These are phyloP conservation scores for Fabriciana adippe DNA, from an alignment of 2,888 invertebrate species.

Conservation along the genomic window DNA sequence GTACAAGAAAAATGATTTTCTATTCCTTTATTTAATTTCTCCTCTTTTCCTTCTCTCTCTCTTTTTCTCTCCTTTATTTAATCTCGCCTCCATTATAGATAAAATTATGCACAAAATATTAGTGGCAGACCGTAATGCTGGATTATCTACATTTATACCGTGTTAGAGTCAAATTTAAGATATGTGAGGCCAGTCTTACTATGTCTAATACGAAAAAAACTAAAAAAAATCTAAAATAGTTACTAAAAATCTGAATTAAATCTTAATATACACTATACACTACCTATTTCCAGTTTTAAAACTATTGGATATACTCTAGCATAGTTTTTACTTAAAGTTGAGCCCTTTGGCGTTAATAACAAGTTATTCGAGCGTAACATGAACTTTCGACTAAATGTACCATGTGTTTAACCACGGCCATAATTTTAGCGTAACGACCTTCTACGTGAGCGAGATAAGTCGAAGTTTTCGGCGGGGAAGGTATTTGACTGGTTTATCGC, in stretches of 20 bases:
- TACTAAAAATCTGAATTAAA: not conserved
- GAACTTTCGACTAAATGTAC: slow-evolving; percentile 79
- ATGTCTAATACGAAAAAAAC: too few species aligned
- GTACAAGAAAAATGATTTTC: too few species aligned
- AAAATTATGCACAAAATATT: too few species aligned
- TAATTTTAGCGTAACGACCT: slow-evolving; percentile 77
- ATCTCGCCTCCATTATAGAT: too few species aligned
- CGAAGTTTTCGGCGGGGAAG: slow-evolving; percentile 73
- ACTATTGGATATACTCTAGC: slow-evolving; percentile 8
- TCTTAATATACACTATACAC: not conserved
- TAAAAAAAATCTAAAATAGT: too few species aligned
- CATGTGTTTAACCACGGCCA: slow-evolving; percentile 79
- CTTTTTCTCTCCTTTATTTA: too few species aligned
- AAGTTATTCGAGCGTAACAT: slow-evolving; percentile 73
- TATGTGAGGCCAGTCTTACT: too few species aligned
- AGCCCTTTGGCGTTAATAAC: slow-evolving; percentile 61
- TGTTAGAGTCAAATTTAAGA: too few species aligned
- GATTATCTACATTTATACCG: too few species aligned
- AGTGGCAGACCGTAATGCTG: too few species aligned
- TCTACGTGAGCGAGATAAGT: slow-evolving; percentile 79
- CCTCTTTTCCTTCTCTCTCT: too few species aligned
- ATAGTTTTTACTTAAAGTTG: slow-evolving; percentile 19
- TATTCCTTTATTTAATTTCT: too few species aligned
- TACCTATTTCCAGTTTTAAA: not conserved
- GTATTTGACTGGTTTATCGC: slow-evolving; percentile 69